Evolutionary conservation across 2,888 invertebrate species (phyloP).

Genomic region (Drosophila anomelani): DNA sequence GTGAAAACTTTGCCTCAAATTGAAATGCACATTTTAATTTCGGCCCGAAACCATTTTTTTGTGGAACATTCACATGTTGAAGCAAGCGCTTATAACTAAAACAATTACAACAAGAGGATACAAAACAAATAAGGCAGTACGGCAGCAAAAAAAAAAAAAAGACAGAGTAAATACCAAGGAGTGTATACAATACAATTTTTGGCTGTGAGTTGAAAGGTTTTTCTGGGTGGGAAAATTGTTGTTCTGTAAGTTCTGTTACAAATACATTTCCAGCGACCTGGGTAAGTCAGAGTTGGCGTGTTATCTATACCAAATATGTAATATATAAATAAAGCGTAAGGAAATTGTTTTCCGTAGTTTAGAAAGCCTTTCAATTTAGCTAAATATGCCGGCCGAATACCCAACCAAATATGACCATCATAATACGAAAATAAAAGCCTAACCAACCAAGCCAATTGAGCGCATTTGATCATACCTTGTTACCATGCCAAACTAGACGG

Average conservation of each 20-base stretch:
- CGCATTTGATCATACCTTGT: conserved; percentile 19
- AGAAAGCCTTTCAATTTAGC: conserved; percentile 69
- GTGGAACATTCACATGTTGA: conserved; percentile 84
- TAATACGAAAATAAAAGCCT: conserved; percentile 10
- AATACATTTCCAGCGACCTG: conserved; percentile 64
- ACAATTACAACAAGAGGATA: conserved; percentile 49
- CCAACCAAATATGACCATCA: conserved; percentile 41
- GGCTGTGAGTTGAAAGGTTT: conserved; percentile 48
- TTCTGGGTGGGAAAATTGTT: conserved; percentile 36
- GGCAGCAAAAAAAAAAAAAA: conserved; percentile 38
- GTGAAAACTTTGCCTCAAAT: conserved; percentile 62
- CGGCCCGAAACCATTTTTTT: conserved; percentile 71
- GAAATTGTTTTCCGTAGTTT: conserved; percentile 67
- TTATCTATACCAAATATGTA: conserved; percentile 51
- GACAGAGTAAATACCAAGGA: conserved; percentile 54
- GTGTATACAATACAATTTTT: conserved; percentile 45
- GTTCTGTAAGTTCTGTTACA: conserved; percentile 55
- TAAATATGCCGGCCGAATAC: conserved; percentile 62
- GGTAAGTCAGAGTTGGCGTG: conserved; percentile 71
- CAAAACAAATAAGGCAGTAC: conserved; percentile 41
- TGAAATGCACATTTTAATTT: conserved; percentile 71
- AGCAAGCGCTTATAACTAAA: conserved; percentile 82
- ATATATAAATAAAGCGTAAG: conserved; percentile 55
- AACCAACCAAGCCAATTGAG: conserved; percentile 30
- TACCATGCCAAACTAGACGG: background rate